Evolutionary conservation across 92 coral and sea anemone species (phyloP), one percentile per base, ranked within the genome.

Genomic region (Phenganax subtilis): DNA sequence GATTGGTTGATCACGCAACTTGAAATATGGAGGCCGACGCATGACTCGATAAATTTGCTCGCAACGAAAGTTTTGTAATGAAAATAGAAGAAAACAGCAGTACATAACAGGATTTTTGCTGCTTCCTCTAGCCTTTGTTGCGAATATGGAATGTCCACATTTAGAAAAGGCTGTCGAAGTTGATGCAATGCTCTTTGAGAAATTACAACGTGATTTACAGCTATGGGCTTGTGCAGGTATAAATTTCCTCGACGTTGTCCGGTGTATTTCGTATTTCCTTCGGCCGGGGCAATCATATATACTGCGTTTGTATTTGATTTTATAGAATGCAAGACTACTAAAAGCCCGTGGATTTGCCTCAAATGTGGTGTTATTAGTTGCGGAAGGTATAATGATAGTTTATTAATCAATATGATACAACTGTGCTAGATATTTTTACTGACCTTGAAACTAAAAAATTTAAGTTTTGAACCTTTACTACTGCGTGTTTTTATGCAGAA

Each of bases 341-440:
- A 92, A 85, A 96, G 97, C 80, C 91, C 99, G 9, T 96, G 99
- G 99, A 86, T 96, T 15, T 96, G 99, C 71, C 87, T 96, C 58
- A 92, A 90, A 47, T 96, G 99, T 80, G 97, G 97, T 30, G 75
- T 76, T 17, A 86, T 96, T 71, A 90, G 87, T 82, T 96, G 99
- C 67, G 99, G 99, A 89, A 92, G 99, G 99, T 96, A 87, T 72
- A 16, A 75, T 53, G 44, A 30, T 71, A 55, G 68, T 28, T 58
- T 70, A 16, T 75, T 37, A 5, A 37, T 37, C 47, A 2, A 37
- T 1, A 37, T 37, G 47, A 37, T 37, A 37, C 47, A 37, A 37
- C 47, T 37, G 2, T 5, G 5, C 47, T 1, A 37, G 47, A 37
- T 37, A 37, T 37, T 37, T 37, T 37, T 37, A 37, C 47, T 37